These are phyloP conservation scores for Holothuria leucospilota DNA, from an alignment of 53 echinoderm and acorn worm species.

Conservation along the genomic window DNA sequence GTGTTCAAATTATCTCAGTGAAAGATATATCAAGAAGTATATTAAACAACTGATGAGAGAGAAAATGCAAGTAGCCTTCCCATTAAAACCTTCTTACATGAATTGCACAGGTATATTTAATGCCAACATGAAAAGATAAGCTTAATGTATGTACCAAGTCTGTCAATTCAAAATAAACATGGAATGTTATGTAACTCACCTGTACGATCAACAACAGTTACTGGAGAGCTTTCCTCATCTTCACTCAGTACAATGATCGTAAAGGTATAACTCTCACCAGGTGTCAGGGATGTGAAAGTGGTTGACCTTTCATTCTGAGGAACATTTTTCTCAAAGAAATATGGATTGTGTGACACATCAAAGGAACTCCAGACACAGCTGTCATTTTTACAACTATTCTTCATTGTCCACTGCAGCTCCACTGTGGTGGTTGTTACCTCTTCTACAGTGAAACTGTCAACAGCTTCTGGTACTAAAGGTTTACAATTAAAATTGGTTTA, in stretches of 20 bases:
- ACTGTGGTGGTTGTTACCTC: background rate
- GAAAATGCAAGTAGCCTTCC: no score
- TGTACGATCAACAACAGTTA: background rate
- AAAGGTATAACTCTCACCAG: slow-evolving; percentile 10
- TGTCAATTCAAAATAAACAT: no score
- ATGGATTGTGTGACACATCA: background rate
- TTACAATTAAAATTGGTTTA: no score
- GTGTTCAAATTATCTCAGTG: no score
- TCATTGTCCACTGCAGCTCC: background rate
- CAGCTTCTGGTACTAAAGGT: slow-evolving; percentile 25
- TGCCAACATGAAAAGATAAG: no score
- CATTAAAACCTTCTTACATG: no score
- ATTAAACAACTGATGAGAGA: no score
- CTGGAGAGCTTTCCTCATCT: background rate
- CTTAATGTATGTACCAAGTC: no score
- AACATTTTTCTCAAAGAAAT: background rate
- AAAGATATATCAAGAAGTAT: no score
- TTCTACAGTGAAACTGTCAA: background rate
- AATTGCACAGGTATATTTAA: no score
- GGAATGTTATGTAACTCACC: background rate
- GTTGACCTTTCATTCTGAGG: background rate
- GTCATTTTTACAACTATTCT: background rate
- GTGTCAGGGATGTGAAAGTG: background rate
- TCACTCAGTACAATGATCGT: background rate
- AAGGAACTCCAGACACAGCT: slow-evolving; percentile 2